These are phyloP conservation scores for Chelon labrosus DNA, from an alignment of 2,797 vertebrate genomes.

Conservation along the genomic window DNA sequence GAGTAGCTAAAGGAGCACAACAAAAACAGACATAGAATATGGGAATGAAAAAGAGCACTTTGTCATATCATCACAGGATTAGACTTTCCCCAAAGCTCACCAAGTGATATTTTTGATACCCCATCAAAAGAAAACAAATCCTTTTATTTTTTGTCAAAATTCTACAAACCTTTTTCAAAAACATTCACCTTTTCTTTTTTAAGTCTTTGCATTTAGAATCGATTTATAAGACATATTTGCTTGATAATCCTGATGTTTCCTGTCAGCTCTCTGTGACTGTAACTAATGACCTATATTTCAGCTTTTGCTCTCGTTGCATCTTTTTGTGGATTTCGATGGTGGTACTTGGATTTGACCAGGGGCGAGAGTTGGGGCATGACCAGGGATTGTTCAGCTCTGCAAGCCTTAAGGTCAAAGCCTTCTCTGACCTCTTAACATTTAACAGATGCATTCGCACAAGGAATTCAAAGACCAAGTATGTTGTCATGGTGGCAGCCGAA, in stretches of 20 bases:
- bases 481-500: background rate
- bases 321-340: background rate
- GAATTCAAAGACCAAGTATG: conserved; percentile 1
- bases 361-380: background rate
- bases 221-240: background rate
- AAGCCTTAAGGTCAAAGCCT: background rate
- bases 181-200: background rate
- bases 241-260: background rate
- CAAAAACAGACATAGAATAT: background rate
- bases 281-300: background rate
- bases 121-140: conserved; percentile 22
- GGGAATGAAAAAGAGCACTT: background rate
- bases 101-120: conserved; percentile 10
- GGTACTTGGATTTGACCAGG: background rate
- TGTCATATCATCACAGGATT: background rate
- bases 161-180: background rate
- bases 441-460: background rate
- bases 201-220: background rate
- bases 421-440: conserved; percentile 16
- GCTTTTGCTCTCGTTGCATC: background rate
- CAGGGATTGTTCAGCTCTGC: background rate
- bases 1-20: background rate
- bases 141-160: conserved; percentile 14
- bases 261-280: background rate
- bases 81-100: background rate